Evolutionary conservation across 1,140 invertebrate species (phyloP).

Genomic region (Lanistes nyassanus): DNA sequence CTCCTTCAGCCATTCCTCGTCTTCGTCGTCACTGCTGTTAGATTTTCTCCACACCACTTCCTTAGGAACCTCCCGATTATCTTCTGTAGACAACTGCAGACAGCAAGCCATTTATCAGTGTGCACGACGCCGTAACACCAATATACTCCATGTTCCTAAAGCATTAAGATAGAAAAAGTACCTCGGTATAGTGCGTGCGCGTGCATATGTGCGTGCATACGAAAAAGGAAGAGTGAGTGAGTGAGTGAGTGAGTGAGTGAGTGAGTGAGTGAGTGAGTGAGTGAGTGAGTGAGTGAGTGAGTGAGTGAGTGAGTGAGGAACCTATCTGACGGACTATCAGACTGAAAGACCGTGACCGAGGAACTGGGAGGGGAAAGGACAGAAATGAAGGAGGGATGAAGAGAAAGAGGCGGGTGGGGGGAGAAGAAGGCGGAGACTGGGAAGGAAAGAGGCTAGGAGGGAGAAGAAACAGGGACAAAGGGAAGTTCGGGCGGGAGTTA

Average conservation of each 20-base stretch:
- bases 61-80: no score
- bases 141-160: no score
- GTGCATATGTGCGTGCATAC: neutral
- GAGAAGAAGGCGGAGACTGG: no score
- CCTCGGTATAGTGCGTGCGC: neutral
- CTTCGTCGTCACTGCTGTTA: neutral
- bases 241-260: slow-evolving; percentile 2
- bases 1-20: slow-evolving; percentile 2
- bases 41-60: no score
- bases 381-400: neutral
- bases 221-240: neutral
- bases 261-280: slow-evolving; percentile 10
- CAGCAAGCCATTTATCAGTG: no score
- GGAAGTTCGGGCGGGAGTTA: no score
- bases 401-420: neutral
- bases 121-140: no score
- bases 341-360: neutral
- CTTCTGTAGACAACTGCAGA: no score
- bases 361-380: neutral
- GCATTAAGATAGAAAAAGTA: no score
- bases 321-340: neutral
- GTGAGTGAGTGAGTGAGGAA: slow-evolving; percentile 15
- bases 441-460: neutral
- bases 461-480: no score
- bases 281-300: slow-evolving; percentile 7